Evolutionary conservation across 1,140 invertebrate genomes (phyloP), one percentile per base, ranked within the genome.

Genomic region (Drosophila azteca): DNA sequence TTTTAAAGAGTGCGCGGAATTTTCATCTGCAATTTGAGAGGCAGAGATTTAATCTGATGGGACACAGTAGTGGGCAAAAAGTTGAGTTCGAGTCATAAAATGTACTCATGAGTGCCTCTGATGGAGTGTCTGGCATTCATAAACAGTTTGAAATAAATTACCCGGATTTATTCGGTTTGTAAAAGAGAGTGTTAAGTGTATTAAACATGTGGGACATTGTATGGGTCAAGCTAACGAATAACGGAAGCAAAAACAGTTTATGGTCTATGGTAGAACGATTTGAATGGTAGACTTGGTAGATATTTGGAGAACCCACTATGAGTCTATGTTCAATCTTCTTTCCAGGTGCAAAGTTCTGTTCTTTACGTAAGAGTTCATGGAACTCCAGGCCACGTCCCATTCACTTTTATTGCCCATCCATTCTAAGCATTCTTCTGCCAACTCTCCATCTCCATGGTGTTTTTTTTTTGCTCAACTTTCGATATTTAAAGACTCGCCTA

Each of bases 1-100:
- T 85, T 82, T 85, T 85, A 78, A 85, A 78, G 67, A 78, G 82
- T 52, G 24, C 24, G 24, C 51, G 50, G 48, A 50, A 60, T 81
- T 72, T 73, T 81, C 52, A 57, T 57, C 24, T 83, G 82, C 78
- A 74, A 31, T 75, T 43, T 17, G 35, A 41, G 35, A 13, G 11
- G 35, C 35, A 29, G 11, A 88, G 82, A 82, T 85, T 87, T 71
- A 70, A 70, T 70, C 65, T 26, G 15, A 17, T 44, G 24, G 35
- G 11, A 13, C 35, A 39, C 35, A 39, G 35, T 39, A 39, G 31
- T 26, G 35, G 66, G 43, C 43, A 22, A 57, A 39, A 29, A 53
- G 51, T 60, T 69, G 52, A 35, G 65, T 70, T 60, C 50, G 67
- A 49, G 67, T 70, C 67, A 69, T 70, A 70, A 70, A 70, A 57